phyloP scores from a whole-genome alignment of 2,888 invertebrate genomes.

The Magallana nippona region DNA sequence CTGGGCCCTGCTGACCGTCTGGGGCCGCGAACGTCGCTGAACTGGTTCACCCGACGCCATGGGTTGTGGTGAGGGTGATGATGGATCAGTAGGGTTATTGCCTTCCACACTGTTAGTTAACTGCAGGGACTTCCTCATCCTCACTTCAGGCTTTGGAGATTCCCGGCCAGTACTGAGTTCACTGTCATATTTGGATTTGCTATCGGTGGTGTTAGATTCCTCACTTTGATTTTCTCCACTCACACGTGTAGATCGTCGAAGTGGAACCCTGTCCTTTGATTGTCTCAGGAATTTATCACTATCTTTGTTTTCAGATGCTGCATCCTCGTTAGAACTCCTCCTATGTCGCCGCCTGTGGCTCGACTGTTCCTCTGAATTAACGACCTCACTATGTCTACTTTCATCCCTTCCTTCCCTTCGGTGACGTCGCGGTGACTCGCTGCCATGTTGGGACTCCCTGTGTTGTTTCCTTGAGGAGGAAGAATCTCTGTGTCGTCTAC shows the following conservation, averaged over 20 bases:
- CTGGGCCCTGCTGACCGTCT: constrained; percentile 38
- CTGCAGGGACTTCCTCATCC: neutral
- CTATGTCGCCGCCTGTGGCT: neutral
- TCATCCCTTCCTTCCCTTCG: constrained; percentile 15
- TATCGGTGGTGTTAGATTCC: constrained; percentile 38
- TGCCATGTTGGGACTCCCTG: neutral
- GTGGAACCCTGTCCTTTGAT: constrained; percentile 30
- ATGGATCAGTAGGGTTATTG: neutral
- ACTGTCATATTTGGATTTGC: constrained; percentile 8
- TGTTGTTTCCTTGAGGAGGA: neutral
- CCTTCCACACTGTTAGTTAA: constrained; percentile 24
- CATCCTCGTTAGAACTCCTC: constrained; percentile 17
- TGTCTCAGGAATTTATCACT: constrained; percentile 25
- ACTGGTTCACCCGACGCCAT: constrained; percentile 21
- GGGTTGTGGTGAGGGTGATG: neutral
- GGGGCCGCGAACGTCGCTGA: neutral
- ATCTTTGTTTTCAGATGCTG: neutral
- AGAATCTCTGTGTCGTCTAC: constrained; percentile 6
- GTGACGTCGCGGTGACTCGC: neutral
- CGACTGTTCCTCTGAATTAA: neutral
- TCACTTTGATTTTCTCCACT: neutral
- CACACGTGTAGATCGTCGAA: neutral
- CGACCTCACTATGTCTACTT: constrained; percentile 8
- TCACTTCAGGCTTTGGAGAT: constrained; percentile 17
- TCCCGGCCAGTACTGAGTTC: neutral